phyloP scores from a whole-genome alignment of 2,888 invertebrate species.

The Cosmia pyralina region DNA sequence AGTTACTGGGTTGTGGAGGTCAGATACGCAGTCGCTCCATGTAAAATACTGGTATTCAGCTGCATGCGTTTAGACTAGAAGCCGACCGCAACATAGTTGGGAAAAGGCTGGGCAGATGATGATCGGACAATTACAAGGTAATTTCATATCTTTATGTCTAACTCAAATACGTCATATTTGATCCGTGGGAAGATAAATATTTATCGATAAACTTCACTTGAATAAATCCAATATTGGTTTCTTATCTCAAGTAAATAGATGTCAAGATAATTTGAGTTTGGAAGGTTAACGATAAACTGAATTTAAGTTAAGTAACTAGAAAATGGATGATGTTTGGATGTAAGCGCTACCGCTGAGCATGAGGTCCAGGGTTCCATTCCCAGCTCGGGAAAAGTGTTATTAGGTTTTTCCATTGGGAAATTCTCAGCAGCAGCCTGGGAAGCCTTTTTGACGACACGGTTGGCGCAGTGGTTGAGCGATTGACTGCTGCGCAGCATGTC shows the following conservation, averaged over 20 bases:
- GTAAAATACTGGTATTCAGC: neutral
- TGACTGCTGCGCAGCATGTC: too few species aligned
- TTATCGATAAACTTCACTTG: slow-evolving; percentile 24
- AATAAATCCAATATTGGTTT: slow-evolving; percentile 35
- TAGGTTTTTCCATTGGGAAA: neutral
- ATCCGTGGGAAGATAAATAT: slow-evolving; percentile 46
- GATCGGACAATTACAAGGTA: slow-evolving; percentile 10
- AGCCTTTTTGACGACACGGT: too few species aligned
- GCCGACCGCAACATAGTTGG: neutral
- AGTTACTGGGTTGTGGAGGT: neutral
- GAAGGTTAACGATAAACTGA: slow-evolving; percentile 33
- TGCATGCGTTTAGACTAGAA: too few species aligned
- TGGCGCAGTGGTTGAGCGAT: too few species aligned
- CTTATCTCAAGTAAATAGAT: slow-evolving; percentile 28
- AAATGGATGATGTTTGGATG: neutral
- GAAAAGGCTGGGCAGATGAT: neutral
- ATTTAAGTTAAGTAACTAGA: slow-evolving; percentile 14
- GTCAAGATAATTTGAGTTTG: slow-evolving; percentile 26
- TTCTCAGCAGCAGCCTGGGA: neutral
- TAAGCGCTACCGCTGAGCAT: neutral
- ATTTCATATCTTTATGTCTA: neutral
- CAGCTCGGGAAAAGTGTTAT: neutral
- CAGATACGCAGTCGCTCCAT: too few species aligned
- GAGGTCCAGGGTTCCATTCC: neutral
- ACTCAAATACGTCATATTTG: slow-evolving; percentile 9